Percentiles rank a stretch among this genome's conserved stretches.
Conservation (phyloP, 2,113 vertebrate genomes). For the Neolamprologus kungweensis region DNA sequence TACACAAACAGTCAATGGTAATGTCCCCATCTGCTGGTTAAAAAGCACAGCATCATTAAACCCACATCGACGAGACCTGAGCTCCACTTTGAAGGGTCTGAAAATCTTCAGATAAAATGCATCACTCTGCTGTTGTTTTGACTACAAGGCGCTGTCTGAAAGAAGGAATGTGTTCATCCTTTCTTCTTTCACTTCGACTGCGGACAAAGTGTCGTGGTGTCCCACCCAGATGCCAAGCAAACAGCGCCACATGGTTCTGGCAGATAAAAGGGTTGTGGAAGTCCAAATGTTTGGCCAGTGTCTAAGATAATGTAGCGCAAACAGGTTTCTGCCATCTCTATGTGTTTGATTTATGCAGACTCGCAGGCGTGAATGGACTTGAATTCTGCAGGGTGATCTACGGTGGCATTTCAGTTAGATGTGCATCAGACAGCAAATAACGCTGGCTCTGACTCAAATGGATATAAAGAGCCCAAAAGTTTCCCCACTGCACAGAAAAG, state of each 20-base stretch:
- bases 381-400: background rate
- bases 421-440: background rate
- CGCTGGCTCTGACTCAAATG: rapidly evolving
- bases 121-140: conserved; percentile 20
- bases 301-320: conserved; percentile 9
- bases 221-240: conserved; percentile 21
- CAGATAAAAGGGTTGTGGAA: conserved; percentile 14
- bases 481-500: background rate
- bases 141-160: background rate
- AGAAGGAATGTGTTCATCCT: conserved; percentile 1
- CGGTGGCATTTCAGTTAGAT: background rate
- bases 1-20: background rate
- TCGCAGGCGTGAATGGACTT: background rate
- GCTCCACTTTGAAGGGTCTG: background rate
- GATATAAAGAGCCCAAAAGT: background rate
- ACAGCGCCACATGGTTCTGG: background rate
- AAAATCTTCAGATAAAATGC: background rate
- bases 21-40: conserved; percentile 48
- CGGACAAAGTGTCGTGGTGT: background rate
- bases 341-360: background rate
- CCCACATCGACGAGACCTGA: background rate
- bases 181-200: conserved; percentile 4
- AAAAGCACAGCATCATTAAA: background rate
- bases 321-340: background rate
- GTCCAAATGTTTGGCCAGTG: conserved; percentile 22